A percentile compares a stretch with the other conserved stretches of the same genome.
These are phyloP conservation scores for Trialeurodes vaporariorum DNA, from an alignment of 1,140 invertebrate species.

Conservation along the genomic window DNA sequence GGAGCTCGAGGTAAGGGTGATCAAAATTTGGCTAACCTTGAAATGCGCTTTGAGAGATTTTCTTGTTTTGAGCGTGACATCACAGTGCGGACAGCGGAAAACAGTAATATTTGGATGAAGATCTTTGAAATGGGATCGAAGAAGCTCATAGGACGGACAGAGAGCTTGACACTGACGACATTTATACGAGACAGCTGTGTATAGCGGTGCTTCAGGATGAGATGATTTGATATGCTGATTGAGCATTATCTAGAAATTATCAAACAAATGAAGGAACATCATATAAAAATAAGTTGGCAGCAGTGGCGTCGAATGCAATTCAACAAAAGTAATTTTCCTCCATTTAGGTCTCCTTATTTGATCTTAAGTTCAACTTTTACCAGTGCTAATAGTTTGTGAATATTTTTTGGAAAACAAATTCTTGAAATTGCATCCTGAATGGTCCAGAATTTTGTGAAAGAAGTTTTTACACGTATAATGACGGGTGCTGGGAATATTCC, in stretches of 20 bases:
- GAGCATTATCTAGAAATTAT: slow-evolving; percentile 10
- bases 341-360: too few relatives aligned
- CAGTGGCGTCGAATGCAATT: too few relatives aligned
- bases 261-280: slow-evolving; percentile 13
- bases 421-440: too few relatives aligned
- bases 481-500: too few relatives aligned
- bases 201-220: slow-evolving; percentile 12
- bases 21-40: slow-evolving; percentile 17
- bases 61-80: slow-evolving; percentile 20
- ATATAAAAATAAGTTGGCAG: too few relatives aligned
- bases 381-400: too few relatives aligned
- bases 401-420: too few relatives aligned
- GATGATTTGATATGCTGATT: slow-evolving; percentile 15
- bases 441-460: too few relatives aligned
- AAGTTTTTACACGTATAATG: too few relatives aligned
- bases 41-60: slow-evolving; percentile 22
- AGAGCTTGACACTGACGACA: slow-evolving; percentile 13
- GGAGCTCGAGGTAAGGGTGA: too few relatives aligned
- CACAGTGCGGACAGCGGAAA: slow-evolving; percentile 21
- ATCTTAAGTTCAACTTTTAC: too few relatives aligned
- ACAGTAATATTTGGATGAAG: slow-evolving; percentile 17
- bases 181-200: slow-evolving; percentile 14
- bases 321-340: too few relatives aligned
- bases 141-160: neutral
- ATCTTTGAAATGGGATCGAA: slow-evolving; percentile 17